Evolutionary conservation across 2,113 vertebrate species (phyloP), one percentile per base, ranked within the genome.

Genomic region (Cyprinodon tularosa): DNA sequence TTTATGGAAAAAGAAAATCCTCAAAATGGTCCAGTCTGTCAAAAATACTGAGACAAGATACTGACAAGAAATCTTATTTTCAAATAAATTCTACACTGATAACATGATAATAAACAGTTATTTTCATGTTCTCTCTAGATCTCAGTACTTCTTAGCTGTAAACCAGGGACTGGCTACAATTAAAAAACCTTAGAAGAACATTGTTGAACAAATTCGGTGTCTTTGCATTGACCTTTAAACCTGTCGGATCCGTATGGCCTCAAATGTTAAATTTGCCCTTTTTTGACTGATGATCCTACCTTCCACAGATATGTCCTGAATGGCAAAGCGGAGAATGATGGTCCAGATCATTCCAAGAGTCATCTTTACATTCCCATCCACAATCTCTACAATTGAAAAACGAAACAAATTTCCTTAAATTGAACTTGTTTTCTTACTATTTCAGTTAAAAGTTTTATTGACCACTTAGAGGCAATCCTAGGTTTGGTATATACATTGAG

Each of bases 301-400:
- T 97, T 99, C 98, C 77, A 99, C 96, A 83, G 96, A 96, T 91
- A 99, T 99, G 86, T 99, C 98, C 82, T 99, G 98, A 84, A 99
- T 99, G 78, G 98, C 98, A 53, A 99, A 99, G 90, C 98, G 97
- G 72, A 99, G 96, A 83, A 99, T 99, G 87, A 99, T 99, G 44
- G 98, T 99, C 98, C 98, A 99, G 86, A 99, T 99, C 98, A 99
- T 99, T 84, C 98, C 98, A 76, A 99, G 95, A 0, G 98, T 99
- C 98, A 99, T 99, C 92, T 99, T 99, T 84, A 98, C 95, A 38
- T 99, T 99, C 40, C 98, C 98, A 0, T 99, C 98, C 62, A 98
- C 97, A 66, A 99, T 99, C 95, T 99, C 98, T 29, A 29, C 29
- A 29, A 29, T 29, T 1, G 29, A 29, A 29, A 29, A 29, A 29